Evolutionary conservation across 2,797 vertebrate species (phyloP), one percentile per base, ranked within the genome.

Genomic region (Nannoperca obscura): DNA sequence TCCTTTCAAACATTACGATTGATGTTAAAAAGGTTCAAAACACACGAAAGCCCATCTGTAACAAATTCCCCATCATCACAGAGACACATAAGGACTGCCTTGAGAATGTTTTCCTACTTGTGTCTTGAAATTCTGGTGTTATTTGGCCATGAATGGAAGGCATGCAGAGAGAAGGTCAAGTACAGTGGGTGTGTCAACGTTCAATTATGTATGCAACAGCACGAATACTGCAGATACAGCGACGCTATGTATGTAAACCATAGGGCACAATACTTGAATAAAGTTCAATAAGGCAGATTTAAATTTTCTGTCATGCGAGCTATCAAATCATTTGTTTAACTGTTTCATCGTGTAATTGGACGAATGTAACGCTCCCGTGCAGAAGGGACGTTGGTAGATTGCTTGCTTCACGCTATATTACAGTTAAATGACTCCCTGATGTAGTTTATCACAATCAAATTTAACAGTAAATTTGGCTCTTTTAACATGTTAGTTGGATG

Each of bases 91-190:
- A 24, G 66, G 62, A 20, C 24, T 52, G 38, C 82, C 54, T 9
- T 46, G 19, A 70, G 6, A 44, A 60, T 27, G 49, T 53, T 34
- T 54, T 46, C 59, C 73, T 82, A 80, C 81, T 84, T 59, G 70
- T 19, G 5, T 84, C 71, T 3, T 79, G 42, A 49, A 66, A 72
- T 14, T 88, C 66, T 79, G 71, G 46, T 30, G 62, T 55, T 42
- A 53, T 62, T 50, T 20, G 38, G 55, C 59, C 22, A 34, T 13
- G 4, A 67, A 59, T 5, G 20, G 40, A 57, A 69, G 15, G 71
- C 55, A 70, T 80, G 71, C 58, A 71, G 40, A 57, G 54, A 53
- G 22, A 57, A 10, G 7, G 54, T 54, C 8, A 34, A 50, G 47
- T 9, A 49, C 27, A 78, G 3, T 3, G 10, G 47, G 59, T 36